phyloP scores from a whole-genome alignment of 2,113 vertebrate genomes.

The Leptobrachium ailaonicum region DNA sequence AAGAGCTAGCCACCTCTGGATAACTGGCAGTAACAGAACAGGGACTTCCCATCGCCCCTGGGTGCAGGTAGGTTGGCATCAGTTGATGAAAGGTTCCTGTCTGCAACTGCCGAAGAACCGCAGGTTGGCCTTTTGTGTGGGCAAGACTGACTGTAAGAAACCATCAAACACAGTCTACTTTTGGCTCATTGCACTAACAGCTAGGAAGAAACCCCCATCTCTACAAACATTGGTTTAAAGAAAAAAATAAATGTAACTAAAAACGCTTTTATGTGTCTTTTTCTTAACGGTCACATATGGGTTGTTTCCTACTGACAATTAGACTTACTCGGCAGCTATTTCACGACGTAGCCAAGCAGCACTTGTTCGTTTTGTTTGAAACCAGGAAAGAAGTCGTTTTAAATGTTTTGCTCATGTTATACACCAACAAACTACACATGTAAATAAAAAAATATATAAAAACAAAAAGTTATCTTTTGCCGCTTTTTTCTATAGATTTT shows the following conservation, averaged over 20 bases:
- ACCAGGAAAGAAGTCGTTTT: slow-evolving; percentile 30
- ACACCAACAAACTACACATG: background rate
- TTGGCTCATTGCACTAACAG: slow-evolving; percentile 66
- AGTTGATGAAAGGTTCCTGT: slow-evolving; percentile 56
- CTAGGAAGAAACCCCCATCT: slow-evolving; percentile 25
- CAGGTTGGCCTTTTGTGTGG: background rate
- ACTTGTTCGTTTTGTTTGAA: slow-evolving; percentile 54
- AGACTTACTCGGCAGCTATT: slow-evolving; percentile 67
- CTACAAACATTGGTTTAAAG: background rate
- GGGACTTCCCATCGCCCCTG: too few relatives aligned
- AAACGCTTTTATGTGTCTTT: slow-evolving; percentile 12
- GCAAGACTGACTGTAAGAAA: slow-evolving; percentile 55
- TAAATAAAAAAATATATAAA: background rate
- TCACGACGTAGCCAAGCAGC: slow-evolving; percentile 52
- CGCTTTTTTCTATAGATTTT: too few relatives aligned
- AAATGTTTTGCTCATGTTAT: background rate
- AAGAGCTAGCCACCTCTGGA: slow-evolving; percentile 59
- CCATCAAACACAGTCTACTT: slow-evolving; percentile 66
- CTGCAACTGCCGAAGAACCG: background rate
- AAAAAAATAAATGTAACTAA: background rate
- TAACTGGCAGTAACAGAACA: too few relatives aligned
- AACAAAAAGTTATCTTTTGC: too few relatives aligned
- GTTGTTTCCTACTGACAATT: slow-evolving; percentile 59
- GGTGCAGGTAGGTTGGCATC: background rate
- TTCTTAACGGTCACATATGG: slow-evolving; percentile 52